These are phyloP conservation scores for Podarcis lilfordi DNA, from an alignment of 2,797 vertebrate species.

Conservation along the genomic window DNA sequence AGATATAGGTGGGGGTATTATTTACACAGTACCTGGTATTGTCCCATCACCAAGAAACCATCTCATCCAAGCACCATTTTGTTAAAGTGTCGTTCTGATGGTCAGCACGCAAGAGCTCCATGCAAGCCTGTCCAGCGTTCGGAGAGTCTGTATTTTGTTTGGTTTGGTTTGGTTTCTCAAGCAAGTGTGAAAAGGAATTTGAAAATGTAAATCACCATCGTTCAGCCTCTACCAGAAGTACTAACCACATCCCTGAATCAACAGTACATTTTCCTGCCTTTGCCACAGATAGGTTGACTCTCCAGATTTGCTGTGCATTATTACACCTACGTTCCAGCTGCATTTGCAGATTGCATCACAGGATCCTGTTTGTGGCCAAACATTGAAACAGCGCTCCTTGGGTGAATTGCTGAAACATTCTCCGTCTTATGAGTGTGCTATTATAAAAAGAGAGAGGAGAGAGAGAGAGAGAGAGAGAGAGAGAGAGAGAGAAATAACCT, in stretches of 20 bases:
- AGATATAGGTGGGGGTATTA: neutral
- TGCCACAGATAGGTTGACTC: constrained; percentile 61
- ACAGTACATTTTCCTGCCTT: constrained; percentile 69
- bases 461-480: no score
- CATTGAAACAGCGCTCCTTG: constrained; percentile 46
- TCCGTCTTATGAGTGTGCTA: constrained; percentile 38
- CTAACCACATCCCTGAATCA: constrained; percentile 76
- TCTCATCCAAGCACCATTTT: constrained; percentile 18
- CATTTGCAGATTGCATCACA: constrained; percentile 58
- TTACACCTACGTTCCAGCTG: constrained; percentile 64
- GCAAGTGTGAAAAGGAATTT: constrained; percentile 74
- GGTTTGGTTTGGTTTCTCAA: constrained; percentile 68
- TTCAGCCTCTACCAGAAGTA: constrained; percentile 69
- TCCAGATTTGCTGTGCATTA: constrained; percentile 52
- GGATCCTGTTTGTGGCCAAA: constrained; percentile 32
- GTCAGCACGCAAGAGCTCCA: constrained; percentile 44
- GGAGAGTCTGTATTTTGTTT: constrained; percentile 69
- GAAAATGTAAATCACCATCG: constrained; percentile 65
- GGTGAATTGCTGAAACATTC: constrained; percentile 51
- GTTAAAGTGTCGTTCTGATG: constrained; percentile 57
- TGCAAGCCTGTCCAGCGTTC: constrained; percentile 67
- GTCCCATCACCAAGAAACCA: constrained; percentile 1
- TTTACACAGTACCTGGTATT: neutral
- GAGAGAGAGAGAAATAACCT: neutral
- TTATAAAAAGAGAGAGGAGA: constrained; percentile 24